These are phyloP conservation scores for Piaya cayana DNA, from an alignment of 2,113 vertebrate species.

Conservation along the genomic window DNA sequence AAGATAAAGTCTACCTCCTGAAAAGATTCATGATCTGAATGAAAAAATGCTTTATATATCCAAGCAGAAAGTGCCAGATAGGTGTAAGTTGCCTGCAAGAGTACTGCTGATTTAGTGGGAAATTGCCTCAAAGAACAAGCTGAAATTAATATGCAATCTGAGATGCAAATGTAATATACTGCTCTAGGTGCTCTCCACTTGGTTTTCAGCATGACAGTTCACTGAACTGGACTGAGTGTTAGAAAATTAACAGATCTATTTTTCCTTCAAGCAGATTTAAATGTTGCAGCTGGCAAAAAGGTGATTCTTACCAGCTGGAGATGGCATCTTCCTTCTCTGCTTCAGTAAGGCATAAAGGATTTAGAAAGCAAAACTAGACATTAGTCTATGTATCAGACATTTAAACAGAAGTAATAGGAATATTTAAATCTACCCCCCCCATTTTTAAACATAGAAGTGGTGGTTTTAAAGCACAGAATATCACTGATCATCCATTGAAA, in stretches of 20 bases:
- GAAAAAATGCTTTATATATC: constrained; percentile 32
- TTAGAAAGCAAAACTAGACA: constrained; percentile 10
- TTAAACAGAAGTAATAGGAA: constrained; percentile 18
- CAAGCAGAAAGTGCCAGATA: neutral
- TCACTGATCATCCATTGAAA: neutral
- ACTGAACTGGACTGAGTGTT: neutral
- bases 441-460: constrained; percentile 1
- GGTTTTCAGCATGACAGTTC: constrained; percentile 34
- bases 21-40: constrained; percentile 34
- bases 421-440: neutral
- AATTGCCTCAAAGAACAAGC: constrained; percentile 27
- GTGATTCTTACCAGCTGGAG: constrained; percentile 6
- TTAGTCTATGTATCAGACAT: constrained; percentile 11
- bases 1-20: neutral
- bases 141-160: constrained; percentile 58
- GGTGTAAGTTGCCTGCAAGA: constrained; percentile 21
- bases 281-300: constrained; percentile 22
- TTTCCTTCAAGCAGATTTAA: constrained; percentile 35
- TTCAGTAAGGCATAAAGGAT: constrained; percentile 58
- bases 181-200: constrained; percentile 30
- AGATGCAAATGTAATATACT: constrained; percentile 61
- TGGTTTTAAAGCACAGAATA: neutral
- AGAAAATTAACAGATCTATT: constrained; percentile 59
- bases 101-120: constrained; percentile 35
- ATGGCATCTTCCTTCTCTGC: neutral